These are phyloP conservation scores for Scalopus aquaticus DNA, from an alignment of 2,113 vertebrate species.

Conservation along the genomic window DNA sequence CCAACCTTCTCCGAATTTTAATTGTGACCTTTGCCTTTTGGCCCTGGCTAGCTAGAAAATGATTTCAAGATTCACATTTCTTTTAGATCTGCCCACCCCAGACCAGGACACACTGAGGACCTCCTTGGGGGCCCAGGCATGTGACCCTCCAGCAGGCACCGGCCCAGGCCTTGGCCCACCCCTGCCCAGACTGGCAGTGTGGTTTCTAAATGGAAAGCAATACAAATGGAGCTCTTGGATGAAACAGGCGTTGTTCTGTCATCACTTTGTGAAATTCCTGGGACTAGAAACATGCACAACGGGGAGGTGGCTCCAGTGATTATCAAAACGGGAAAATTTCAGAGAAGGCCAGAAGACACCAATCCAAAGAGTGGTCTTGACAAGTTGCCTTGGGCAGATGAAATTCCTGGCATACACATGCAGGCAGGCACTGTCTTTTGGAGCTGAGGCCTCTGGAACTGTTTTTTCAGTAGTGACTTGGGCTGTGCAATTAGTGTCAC, in stretches of 20 bases:
- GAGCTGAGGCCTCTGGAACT: accelerated
- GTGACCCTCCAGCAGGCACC: neutral
- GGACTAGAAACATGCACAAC: neutral
- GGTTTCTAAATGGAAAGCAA: neutral
- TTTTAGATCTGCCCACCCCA: neutral
- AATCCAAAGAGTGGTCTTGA: neutral
- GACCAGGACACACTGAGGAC: neutral
- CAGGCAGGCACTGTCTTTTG: accelerated
- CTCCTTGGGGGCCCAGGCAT: accelerated
- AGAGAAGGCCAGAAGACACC: neutral
- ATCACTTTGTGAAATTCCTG: neutral
- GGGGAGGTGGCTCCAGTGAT: neutral
- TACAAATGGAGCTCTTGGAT: neutral
- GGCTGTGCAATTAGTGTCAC: neutral
- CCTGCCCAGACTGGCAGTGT: neutral
- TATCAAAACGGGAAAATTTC: neutral
- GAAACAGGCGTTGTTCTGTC: neutral
- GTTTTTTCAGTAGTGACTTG: no score
- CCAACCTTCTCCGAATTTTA: neutral
- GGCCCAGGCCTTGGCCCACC: accelerated
- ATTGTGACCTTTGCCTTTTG: neutral
- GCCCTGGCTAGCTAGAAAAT: neutral
- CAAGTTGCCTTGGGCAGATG: neutral
- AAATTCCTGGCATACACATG: accelerated
- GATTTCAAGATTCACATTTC: neutral